Evolutionary conservation across 2,797 vertebrate genomes (phyloP), one percentile per base, ranked within the genome.

Genomic region (Salarias fasciatus): DNA sequence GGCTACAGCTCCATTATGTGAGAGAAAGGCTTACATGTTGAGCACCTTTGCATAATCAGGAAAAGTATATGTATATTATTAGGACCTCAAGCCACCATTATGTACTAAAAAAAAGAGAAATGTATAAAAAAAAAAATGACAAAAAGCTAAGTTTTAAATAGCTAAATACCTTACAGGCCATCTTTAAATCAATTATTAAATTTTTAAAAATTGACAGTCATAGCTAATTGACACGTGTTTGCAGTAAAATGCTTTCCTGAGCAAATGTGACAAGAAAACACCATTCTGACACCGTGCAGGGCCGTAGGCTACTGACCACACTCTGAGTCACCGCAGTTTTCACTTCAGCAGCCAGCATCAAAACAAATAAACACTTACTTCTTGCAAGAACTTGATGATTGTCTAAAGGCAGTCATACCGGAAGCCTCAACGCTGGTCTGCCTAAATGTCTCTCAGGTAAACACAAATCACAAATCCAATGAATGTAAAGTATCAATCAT

Each of bases 281-380:
- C n/a, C 40, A 33, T 48, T 58, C 61, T 35, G 60, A 42, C 44
- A 46, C 33, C 33, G 36, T 55, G 43, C 48, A 41, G 49, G 43
- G 60, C 51, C 36, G 64, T 9, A 56, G 47, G 53, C 67, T 62
- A 64, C 74, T 77, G 52, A 67, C 58, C 46, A 65, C 8, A n/a
- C 55, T 62, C 52, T 75, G 31, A 42, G 50, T 48, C 53, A 71
- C 31, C 48, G 56, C 29, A 24, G 56, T 72, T 68, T 42, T 37
- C 58, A 36, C 58, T 63, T 66, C 61, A 73, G 54, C 59, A 64
- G 65, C 29, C 36, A 42, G 53, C 54, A 71, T 53, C 36, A 69
- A 70, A 77, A 70, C 48, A 54, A 67, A 45, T 50, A 63, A 54
- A 77, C n/a, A n/a, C n/a, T n/a, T n/a, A n/a, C n/a, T n/a, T n/a